Evolutionary conservation across 2,113 vertebrate genomes (phyloP).

Genomic region (Phainopepla nitens): DNA sequence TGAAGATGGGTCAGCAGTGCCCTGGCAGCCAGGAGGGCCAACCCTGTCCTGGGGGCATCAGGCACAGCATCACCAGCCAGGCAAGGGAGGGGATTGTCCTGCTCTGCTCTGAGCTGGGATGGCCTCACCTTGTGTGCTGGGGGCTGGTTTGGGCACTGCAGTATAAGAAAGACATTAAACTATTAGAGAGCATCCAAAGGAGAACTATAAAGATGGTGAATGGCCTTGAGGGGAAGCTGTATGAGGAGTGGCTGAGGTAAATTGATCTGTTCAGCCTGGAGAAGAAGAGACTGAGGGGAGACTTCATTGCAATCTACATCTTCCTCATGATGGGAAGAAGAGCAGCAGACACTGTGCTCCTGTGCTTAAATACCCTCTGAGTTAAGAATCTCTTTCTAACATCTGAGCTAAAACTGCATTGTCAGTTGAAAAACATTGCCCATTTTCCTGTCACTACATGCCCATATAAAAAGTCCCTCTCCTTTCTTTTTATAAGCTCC

Average conservation of each 20-base stretch:
- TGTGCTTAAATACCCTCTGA: neutral
- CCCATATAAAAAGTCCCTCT: neutral
- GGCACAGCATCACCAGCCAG: rapidly evolving
- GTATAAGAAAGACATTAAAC: neutral
- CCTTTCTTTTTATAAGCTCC: neutral
- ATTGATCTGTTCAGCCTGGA: neutral
- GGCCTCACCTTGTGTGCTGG: rapidly evolving
- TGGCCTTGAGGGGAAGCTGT: neutral
- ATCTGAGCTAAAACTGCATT: neutral
- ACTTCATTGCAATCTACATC: neutral
- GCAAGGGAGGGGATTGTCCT: neutral
- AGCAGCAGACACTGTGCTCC: neutral
- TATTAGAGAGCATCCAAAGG: neutral
- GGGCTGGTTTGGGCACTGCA: rapidly evolving
- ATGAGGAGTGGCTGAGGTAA: neutral
- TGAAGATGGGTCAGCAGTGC: neutral
- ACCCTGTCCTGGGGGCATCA: neutral
- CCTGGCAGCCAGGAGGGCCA: neutral
- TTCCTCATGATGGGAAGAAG: neutral
- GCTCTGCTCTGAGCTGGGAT: neutral
- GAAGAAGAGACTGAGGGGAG: neutral
- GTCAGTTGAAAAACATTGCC: neutral
- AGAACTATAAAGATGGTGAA: neutral
- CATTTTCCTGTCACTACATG: neutral
- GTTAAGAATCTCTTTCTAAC: neutral